Base-by-base conservation (phyloP, 2,113 vertebrate genomes). In the Actenoides lindsayi region DNA sequence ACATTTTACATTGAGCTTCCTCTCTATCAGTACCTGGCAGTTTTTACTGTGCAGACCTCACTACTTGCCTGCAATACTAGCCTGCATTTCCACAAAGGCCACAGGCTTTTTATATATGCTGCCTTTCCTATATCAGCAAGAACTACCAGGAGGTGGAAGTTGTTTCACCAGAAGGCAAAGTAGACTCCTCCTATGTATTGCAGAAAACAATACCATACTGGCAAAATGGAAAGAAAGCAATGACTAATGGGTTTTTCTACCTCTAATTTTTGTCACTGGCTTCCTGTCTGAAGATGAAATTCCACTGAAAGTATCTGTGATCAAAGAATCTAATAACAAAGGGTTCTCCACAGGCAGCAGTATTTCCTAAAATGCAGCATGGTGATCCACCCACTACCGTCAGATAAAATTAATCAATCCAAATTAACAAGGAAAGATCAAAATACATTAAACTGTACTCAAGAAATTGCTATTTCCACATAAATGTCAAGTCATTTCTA, bases 71-170 rank as follows among this genome's bases (percentile, higher is more conserved):
- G 42, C 3, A 78, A 0, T 21, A 69, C 9, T 85, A 48, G 16
- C 12, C 33, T 60, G 14, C 21, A 28, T 12, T 21, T 85, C 33
- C 25, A 35, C 20, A 82, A 87, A 83, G 3, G 4, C 24, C 28
- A 16, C 3, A 25, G 15, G 2, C 3, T 75, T 79, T 68, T 85
- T 44, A 13, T 35, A 9, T 4, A 6, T 0, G 0, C 5, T 75
- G 31, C 4, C 25, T 14, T 65, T 80, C 11, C 11, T 37, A 5
- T 48, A 7, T 41, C 60, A 75, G 41, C 57, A 74, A 12, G 17
- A 79, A 35, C 13, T 25, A 33, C 13, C 12, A 20, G 0, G 3
- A 64, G 3, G 11, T 19, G 5, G 23, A 25, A 18, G 10, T 19
- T 70, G 6, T 48, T 76, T 51, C 51, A 75, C 9, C 27, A 53